Base-by-base conservation (phyloP, 2,797 vertebrate species). In the Hydrocynus forskahlii region DNA sequence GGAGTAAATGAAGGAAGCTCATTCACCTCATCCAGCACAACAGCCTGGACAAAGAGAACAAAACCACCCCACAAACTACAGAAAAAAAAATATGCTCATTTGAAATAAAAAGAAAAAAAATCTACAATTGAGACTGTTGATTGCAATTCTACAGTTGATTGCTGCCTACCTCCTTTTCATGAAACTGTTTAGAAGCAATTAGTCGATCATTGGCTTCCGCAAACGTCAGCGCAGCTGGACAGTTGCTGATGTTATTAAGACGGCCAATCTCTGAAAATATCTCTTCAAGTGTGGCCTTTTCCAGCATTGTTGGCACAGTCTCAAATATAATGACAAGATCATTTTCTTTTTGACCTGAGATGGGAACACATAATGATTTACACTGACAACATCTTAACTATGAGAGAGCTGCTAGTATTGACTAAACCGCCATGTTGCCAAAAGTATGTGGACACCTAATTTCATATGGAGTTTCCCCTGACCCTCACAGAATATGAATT, bases 301-400 rank as follows among this genome's bases (percentile, higher is more conserved):
- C 93, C 69, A 90, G 90, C 86, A 87, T 69, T 88, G 93, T 90
- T 50, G 94, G 93, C 25, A 90, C 89, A 77, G 91, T 94, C 88
- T 95, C 94, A 92, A 96, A 96, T 87, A 96, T 95, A 81, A 96
- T 84, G 87, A 95, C 93, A 8, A 96, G 94, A 73, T 94, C 95
- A 14, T 94, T 94, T 73, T 95, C 95, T 84, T 93, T 90, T 60
- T 89, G 87, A 92, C 90, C 96, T 96, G 88, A 7, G 73, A 91
- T 76, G 38, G 77, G 79, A 75, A 23, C 62, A 70, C 1, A 73
- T 43, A 4, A 43, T 7, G 43, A 29, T 29, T 29, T 29, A 29
- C 29, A 29, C 3, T 29, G 29, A 29, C 3, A 29, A 29, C 29
- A 29, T 29, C 1, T 29, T 3, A 29, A 29, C 29, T 29, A 29